Evolutionary conservation across 2,113 vertebrate genomes (phyloP).

Genomic region (Felis catus): F.catus_Fca126_mat1.0 CM031428.1:23633001-23633500

Average conservation of each 20-base stretch:
- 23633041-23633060: not conserved
- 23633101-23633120: not conserved
- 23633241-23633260: not conserved
- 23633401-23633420: not conserved
- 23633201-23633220: not conserved
- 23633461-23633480: conserved; percentile 1
- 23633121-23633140: not conserved
- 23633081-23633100: not conserved
- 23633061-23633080: not conserved
- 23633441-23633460: conserved; percentile 36
- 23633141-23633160: not conserved
- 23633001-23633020: not conserved
- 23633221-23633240: not conserved
- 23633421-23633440: conserved; percentile 15
- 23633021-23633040: accelerated
- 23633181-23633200: not conserved
- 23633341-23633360: conserved; percentile 55
- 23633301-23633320: too few relatives aligned
- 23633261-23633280: conserved; percentile 19
- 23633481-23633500: conserved; percentile 11
- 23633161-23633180: not conserved
- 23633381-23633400: conserved; percentile 47
- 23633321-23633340: not conserved
- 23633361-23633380: conserved; percentile 37
- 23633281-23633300: not conserved